Evolutionary conservation across 1,140 invertebrate species (phyloP), one percentile per base, ranked within the genome.

Genomic region (Leptinotarsa defecta): DNA sequence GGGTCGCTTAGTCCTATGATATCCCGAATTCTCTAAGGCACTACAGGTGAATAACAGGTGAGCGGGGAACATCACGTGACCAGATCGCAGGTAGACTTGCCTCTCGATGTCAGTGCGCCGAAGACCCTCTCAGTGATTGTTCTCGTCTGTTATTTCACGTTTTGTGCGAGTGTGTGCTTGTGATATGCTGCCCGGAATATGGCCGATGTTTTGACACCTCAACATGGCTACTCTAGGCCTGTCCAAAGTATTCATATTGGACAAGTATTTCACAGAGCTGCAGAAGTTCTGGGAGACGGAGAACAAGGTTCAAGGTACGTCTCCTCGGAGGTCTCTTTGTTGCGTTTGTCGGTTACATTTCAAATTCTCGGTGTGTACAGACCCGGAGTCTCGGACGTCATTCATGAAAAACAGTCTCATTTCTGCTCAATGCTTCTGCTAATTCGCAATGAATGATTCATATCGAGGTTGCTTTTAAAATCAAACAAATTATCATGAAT

Each of bases 211-310:
- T 75, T 82, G 79, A 83, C 74, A 64, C 71, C 27, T 64, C 73
- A 81, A 88, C 82, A 95, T 95, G 94, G 94, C 94, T 90, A 96
- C 95, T 85, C 90, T 96, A 87, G 95, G 95, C 88, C 92, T 96
- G 78, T 95, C 94, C 83, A 97, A 97, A 91, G 95, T 97, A 86
- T 97, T 97, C 91, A 97, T 97, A 86, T 91, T 97, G 90, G 96
- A 97, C 91, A 97, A 97, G 87, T 97, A 97, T 87, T 97, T 97
- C 86, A 96, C 94, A 77, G 95, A 97, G 89, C 89, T 97, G 86
- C 95, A 96, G 86, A 97, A 97, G 89, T 97, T 96, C 88, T 97
- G 95, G 95, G 95, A 97, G 88, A 97, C 95, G 71, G 95, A 97
- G 87, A 96, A 95, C 87, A 96, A 96, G 88, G 89, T 96, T 80